These are phyloP conservation scores for Mycetomoellerius zeteki DNA, from an alignment of 1,140 invertebrate species.

Conservation along the genomic window DNA sequence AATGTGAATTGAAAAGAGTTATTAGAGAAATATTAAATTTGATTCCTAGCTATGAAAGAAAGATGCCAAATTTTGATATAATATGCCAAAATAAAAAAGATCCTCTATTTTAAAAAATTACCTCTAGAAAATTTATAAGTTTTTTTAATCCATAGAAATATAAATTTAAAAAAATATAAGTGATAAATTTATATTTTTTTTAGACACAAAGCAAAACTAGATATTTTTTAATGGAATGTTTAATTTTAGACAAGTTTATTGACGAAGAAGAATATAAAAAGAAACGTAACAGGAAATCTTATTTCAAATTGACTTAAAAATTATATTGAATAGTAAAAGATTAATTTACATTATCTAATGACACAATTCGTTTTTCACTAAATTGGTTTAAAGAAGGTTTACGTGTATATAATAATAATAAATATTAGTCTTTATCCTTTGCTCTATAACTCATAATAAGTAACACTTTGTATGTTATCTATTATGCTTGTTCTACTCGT, in stretches of 20 bases:
- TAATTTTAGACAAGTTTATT: background rate
- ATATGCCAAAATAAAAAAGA: background rate
- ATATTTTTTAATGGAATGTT: background rate
- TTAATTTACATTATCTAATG: background rate
- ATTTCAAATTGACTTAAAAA: background rate
- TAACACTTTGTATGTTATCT: background rate
- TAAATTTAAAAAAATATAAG: background rate
- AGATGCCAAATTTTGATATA: background rate
- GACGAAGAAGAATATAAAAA: background rate
- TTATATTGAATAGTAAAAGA: background rate
- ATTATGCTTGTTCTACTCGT: background rate
- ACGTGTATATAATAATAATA: background rate
- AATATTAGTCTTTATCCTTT: background rate
- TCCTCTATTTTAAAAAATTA: background rate
- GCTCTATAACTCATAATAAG: background rate
- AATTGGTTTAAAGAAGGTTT: background rate
- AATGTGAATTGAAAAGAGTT: background rate
- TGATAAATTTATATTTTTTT: background rate
- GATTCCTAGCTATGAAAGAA: background rate
- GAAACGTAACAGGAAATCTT: background rate
- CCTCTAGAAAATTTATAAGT: background rate
- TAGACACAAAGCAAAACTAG: background rate
- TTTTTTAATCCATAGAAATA: background rate
- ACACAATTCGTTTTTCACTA: background rate
- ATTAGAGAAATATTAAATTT: conserved; percentile 11